Evolutionary conservation across 1,140 invertebrate genomes (phyloP).

Genomic region (Diachasma alloeum): DNA sequence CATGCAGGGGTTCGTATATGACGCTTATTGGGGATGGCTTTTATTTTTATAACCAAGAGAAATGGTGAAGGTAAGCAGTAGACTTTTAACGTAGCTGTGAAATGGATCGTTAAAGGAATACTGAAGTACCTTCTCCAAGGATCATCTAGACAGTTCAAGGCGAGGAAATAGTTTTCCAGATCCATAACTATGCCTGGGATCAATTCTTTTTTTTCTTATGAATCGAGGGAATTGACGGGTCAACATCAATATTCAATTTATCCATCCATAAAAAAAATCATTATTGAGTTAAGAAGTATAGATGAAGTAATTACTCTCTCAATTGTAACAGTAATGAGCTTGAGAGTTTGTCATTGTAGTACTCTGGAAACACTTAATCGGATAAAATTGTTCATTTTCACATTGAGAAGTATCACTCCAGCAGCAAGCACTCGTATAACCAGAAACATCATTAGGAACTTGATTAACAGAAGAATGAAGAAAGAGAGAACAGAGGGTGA

Average conservation of each 20-base stretch:
- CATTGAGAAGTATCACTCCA: background rate
- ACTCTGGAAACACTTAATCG: background rate
- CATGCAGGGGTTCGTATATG: slow-evolving; percentile 6
- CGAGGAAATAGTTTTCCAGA: background rate
- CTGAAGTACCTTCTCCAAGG: slow-evolving; percentile 1
- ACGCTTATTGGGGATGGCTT: slow-evolving; percentile 18
- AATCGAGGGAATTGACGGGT: too few relatives aligned
- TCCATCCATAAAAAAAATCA: too few relatives aligned
- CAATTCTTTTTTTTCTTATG: too few relatives aligned
- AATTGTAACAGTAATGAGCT: too few relatives aligned
- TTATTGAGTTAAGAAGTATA: too few relatives aligned
- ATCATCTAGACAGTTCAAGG: background rate
- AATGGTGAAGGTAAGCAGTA: slow-evolving; percentile 34
- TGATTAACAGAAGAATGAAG: background rate
- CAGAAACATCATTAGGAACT: background rate
- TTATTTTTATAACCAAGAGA: slow-evolving; percentile 20
- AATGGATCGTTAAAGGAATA: slow-evolving; percentile 33
- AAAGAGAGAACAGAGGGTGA: background rate
- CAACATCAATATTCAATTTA: too few relatives aligned
- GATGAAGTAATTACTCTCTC: too few relatives aligned
- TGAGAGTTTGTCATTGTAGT: too few relatives aligned
- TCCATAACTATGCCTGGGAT: background rate
- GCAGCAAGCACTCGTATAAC: background rate
- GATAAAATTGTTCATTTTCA: background rate
- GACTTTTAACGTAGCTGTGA: slow-evolving; percentile 31